Evolutionary conservation across 2,797 vertebrate genomes (phyloP).

Genomic region (Megalops cyprinoides): DNA sequence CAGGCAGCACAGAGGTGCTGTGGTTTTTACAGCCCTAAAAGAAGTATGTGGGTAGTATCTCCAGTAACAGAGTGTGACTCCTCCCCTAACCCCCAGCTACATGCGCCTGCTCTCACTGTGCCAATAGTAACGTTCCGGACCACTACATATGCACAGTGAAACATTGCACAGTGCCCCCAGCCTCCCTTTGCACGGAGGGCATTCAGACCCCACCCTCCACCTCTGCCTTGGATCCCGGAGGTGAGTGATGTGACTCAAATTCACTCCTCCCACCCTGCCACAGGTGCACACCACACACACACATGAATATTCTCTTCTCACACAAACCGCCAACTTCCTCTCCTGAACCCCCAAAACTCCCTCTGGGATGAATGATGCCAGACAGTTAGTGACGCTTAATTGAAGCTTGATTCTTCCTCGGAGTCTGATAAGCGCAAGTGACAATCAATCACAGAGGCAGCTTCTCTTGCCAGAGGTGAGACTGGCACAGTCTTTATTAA

Average conservation of each 20-base stretch:
- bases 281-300: no score
- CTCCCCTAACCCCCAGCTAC: conserved; percentile 10
- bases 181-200: no score
- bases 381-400: conserved; percentile 25
- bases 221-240: no score
- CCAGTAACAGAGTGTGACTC: conserved; percentile 34
- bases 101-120: neutral
- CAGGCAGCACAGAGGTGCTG: neutral
- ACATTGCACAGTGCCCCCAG: conserved; percentile 25
- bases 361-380: no score
- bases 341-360: neutral
- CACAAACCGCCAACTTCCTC: no score
- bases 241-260: no score
- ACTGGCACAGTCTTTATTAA: conserved; percentile 37
- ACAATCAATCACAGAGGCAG: conserved; percentile 31
- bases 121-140: neutral
- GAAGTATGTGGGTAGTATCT: neutral
- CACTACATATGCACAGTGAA: conserved; percentile 26
- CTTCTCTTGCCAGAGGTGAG: conserved; percentile 37
- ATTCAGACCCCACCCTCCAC: no score
- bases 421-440: neutral
- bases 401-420: conserved; percentile 26
- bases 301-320: no score
- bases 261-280: no score
- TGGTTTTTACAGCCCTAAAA: neutral